Base-by-base conservation (phyloP, 2,888 invertebrate genomes). In the Euplagia quadripunctaria region DNA sequence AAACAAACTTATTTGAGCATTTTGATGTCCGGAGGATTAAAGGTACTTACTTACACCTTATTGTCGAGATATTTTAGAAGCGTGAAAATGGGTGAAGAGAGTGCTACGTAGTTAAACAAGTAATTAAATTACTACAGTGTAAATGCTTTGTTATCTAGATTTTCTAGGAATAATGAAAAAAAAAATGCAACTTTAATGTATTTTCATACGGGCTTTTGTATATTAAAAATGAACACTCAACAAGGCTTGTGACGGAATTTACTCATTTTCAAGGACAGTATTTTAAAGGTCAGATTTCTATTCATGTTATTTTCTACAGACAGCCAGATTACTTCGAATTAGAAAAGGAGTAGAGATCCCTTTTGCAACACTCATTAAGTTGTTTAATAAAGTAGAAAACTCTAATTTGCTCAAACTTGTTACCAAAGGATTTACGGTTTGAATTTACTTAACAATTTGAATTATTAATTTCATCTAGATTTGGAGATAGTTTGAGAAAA, bases 1-100 rank as follows among this genome's bases (percentile, higher is more conserved):
- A 73, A 72, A 78, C 71, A 78, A 77, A 80, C 74, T 70, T 71
- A 77, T 78, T 78, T 68, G 58, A 72, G 61, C 74, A 58, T 76
- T 69, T 71, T 79, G 75, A 74, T 74, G 64, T 46, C 64, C 41
- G 51, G 74, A 68, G 65, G 73, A 78, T 75, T 79, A 67, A 55
- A 71, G 64, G 71, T 64, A 52, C 66, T 65, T 64, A 52, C 66
- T 65, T 55, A 64, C 51, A 65, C 55, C 66, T 68, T 73, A 68
- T 73, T 77, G 70, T 82, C 41, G 58, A 69, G 58, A 51, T 69
- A 42, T 64, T 73, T 64, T 61, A 65, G 20, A 17, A 65, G 42
- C 43, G 6, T 12, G 55, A 16, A 51, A 49, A 66, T 17, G 31
- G 20, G 43, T 64, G 64, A 72, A 63, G 64, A 63, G 43, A 64